Evolutionary conservation across 2,888 invertebrate genomes (phyloP).

Genomic region (Sinodicranocentrus sp.): DNA sequence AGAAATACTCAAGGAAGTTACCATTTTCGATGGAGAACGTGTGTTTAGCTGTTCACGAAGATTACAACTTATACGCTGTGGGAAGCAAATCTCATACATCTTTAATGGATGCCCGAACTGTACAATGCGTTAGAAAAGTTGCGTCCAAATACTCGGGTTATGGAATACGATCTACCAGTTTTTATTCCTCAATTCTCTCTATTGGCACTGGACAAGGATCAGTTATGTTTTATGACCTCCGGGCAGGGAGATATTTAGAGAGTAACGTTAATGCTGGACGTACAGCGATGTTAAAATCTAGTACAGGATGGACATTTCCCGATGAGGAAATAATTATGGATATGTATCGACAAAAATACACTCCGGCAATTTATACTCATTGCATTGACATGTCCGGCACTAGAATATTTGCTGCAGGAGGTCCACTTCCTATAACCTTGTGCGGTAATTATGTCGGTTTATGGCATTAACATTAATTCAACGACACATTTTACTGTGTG

Average conservation of each 20-base stretch:
- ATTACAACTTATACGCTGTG: conserved; percentile 91
- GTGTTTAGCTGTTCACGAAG: conserved; percentile 91
- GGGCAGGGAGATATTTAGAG: conserved; percentile 94
- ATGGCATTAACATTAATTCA: conserved; percentile 86
- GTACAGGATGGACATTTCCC: conserved; percentile 84
- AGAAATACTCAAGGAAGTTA: conserved; percentile 90
- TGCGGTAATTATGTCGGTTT: conserved; percentile 97
- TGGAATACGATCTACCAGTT: conserved; percentile 93
- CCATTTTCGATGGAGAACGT: conserved; percentile 96
- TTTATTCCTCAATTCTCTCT: conserved; percentile 92
- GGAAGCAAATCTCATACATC: conserved; percentile 96
- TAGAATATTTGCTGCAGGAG: conserved; percentile 95
- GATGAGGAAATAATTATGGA: conserved; percentile 76
- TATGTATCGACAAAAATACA: conserved; percentile 83
- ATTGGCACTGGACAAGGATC: conserved; percentile 95
- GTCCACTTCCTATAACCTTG: conserved; percentile 93
- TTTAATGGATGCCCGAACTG: conserved; percentile 91
- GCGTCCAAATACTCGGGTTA: conserved; percentile 93
- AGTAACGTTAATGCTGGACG: conserved; percentile 93
- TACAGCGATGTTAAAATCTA: conserved; percentile 91
- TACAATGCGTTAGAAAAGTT: conserved; percentile 88
- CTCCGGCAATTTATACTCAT: conserved; percentile 97
- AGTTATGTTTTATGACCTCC: conserved; percentile 95
- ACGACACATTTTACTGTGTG: background rate
- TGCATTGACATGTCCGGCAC: conserved; percentile 96